Evolutionary conservation across 2,888 invertebrate genomes (phyloP), one percentile per base, ranked within the genome.

Genomic region (Trichogramma dendrolimi): DNA sequence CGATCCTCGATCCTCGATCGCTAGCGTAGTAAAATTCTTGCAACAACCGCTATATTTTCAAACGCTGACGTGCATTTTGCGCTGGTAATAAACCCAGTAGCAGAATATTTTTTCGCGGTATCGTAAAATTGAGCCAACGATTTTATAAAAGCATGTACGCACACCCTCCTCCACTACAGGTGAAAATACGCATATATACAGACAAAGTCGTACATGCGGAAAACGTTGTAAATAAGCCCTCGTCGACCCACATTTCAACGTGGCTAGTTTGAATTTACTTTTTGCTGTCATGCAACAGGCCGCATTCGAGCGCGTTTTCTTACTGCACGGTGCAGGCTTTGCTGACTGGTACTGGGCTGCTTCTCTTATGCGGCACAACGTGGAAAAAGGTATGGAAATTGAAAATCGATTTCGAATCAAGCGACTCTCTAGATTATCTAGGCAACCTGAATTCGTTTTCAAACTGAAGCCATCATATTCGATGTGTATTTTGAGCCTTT

Each of bases 231-330:
- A 62, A 39, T 48, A 47, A 59, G 27, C 46, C 47, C 27, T 27
- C 44, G 51, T 58, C 42, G 48, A 64, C 51, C 58, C 49, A 58
- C 42, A 58, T 61, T 55, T 55, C 55, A 52, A 40, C 14, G 39
- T 8, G 38, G 47, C 42, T 51, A 51, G 54, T 58, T 58, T 58
- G 61, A 61, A 58, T 61, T 49, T 43, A 48, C 58, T 52, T 52
- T 52, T 48, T 14, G 11, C 46, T 48, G 41, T 7, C 14, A 4
- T 40, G 57, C 60, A 58, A 60, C 58, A 60, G 55, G 58, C 57
- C 60, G 27, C 27, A 56, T 55, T 54, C 44, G 49, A 59, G n/a
- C n/a, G 39, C 53, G 41, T 10, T 40, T 47, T 3, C 8, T 47
- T 10, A 5, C 11, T 5, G 10, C 11, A 10, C 10, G 8, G 47